Base-by-base conservation (phyloP, 2,113 vertebrate genomes). In the Pavo muticus region DNA sequence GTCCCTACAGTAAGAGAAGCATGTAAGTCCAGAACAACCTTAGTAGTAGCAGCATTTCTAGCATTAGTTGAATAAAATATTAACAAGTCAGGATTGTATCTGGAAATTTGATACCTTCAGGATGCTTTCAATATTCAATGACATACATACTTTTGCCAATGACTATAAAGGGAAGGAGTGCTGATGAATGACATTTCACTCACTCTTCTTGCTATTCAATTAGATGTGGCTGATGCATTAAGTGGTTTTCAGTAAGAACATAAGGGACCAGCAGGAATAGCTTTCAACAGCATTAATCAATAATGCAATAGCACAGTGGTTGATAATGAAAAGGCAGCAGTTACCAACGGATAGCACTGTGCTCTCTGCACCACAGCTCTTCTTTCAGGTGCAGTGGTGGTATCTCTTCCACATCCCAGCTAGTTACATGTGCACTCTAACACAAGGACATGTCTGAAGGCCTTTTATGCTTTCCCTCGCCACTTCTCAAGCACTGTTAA, bases 251-350 rank as follows among this genome's bases (percentile, higher is more conserved):
- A 75, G 48, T 59, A 91, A 87, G n/a, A 91, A 70, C 63, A 32
- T 61, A 52, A 89, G 32, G 74, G 48, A 70, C 21, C 54, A 89
- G 54, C n/a, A 79, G 29, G 54, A 63, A 52, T 18, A 20, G 63
- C 71, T 91, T 95, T 79, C 57, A 87, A 75, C 40, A 79, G 71
- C 71, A 68, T 54, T 91, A 85, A 94, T 94, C 93, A 97, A 91
- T 90, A 94, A 91, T 32, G 67, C 63, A 91, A 54, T 39, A 80
- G 75, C 21, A 50, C 32, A 64, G 63, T 2, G 19, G 71, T 42
- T 83, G 84, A 45, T 70, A 87, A 95, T 67, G 93, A 85, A 89
- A 96, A 93, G 84, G 74, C 63, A 75, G 76, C 50, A 67, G 45
- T 68, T 65, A 64, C 29, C 18, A 47, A 37, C 12, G 56, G 37